Percentiles rank a stretch among this genome's conserved stretches.
These are phyloP conservation scores for Acanthurus lineatus DNA, from an alignment of 2,797 vertebrate species.

Conservation along the genomic window DNA sequence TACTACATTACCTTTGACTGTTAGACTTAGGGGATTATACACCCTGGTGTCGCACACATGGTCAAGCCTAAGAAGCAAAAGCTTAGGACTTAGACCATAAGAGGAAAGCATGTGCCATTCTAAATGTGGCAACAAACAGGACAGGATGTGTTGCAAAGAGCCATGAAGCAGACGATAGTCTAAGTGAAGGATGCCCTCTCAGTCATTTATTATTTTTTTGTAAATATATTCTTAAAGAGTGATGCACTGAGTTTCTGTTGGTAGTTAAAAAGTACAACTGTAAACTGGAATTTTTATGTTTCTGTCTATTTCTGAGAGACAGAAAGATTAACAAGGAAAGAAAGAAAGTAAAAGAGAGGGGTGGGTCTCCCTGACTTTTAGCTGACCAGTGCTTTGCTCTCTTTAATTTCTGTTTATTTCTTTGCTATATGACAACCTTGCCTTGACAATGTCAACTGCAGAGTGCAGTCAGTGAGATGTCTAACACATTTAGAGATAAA, in stretches of 20 bases:
- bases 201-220: constrained; percentile 49
- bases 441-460: constrained; percentile 84
- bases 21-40: constrained; percentile 82
- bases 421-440: constrained; percentile 83
- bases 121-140: constrained; percentile 71
- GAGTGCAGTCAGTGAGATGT: constrained; percentile 73
- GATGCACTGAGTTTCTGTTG: constrained; percentile 53
- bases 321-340: constrained; percentile 30
- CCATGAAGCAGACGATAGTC: constrained; percentile 30
- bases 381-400: constrained; percentile 64
- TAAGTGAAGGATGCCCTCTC: constrained; percentile 34
- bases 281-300: constrained; percentile 40
- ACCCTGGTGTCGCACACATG: constrained; percentile 70
- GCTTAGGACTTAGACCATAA: constrained; percentile 76
- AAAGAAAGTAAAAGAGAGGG: constrained; percentile 2
- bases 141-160: constrained; percentile 67
- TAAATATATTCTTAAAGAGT: constrained; percentile 55
- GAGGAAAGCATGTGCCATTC: constrained; percentile 58
- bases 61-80: constrained; percentile 76
- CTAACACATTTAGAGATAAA: constrained; percentile 55
- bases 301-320: constrained; percentile 48
- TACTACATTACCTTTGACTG: constrained; percentile 68
- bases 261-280: constrained; percentile 38
- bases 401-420: constrained; percentile 72
- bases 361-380: constrained; percentile 43